Base-by-base conservation (phyloP, 2,888 invertebrate genomes). In the Drosophila gaucha region DNA sequence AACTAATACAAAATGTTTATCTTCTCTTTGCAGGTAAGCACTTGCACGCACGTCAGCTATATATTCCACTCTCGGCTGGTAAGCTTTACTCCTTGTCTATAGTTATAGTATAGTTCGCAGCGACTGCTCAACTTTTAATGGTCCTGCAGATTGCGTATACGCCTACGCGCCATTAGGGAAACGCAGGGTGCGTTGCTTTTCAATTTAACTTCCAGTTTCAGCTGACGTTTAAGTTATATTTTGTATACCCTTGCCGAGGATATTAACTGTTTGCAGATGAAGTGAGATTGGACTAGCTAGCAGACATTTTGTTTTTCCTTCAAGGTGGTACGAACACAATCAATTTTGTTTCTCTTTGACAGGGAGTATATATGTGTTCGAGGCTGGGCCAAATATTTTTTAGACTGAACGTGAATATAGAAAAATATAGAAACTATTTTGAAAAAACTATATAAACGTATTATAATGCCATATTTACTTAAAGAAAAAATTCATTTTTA, bases 71-170 rank as follows among this genome's bases (percentile, higher is more conserved):
- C 38, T 10, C 18, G 35, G 9, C 31, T 10, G 70, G 54, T 58
- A 65, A 54, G 46, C 46, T 26, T 8, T 9, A 26, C 3, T 47
- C 14, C 9, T 9, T 1, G 6, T 18, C 18, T 24, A 22, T 20
- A 14, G 14, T 26, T 30, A 14, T 6, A 26, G 20, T 20, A 20
- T 46, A 46, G 18, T 46, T 12, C 31, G 9, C 30, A 10, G 10
- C 24, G 56, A 26, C 10, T 38, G 6, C 20, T 59, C 6, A 51
- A 51, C 41, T 55, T 80, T 68, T 64, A 63, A 64, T 74, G 62
- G 64, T 44, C 41, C 41, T 46, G 33, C 49, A 60, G 31, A 71
- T 86, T 80, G 66, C 77, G 80, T 65, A 86, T 79, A 83, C 75
- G 80, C 82, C 69, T 26, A 35, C 36, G 55, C 52, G 8, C 60